These are phyloP conservation scores for Rhogogaster chlorosoma DNA, from an alignment of 2,888 invertebrate genomes.

Conservation along the genomic window DNA sequence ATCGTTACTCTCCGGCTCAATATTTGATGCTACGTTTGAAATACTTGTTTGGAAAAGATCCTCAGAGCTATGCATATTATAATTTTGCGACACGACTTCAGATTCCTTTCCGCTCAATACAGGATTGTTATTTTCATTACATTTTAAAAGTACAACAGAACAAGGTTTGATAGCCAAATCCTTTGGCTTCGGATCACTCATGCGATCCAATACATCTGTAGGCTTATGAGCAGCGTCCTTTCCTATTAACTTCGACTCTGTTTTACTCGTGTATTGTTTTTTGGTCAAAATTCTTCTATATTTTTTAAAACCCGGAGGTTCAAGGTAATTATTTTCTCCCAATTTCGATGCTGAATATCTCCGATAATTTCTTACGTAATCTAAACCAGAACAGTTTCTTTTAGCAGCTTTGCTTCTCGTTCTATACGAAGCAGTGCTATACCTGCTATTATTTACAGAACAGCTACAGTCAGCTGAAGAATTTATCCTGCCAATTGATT, in stretches of 20 bases:
- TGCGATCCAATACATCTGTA: background rate
- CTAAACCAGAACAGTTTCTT: background rate
- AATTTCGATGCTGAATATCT: background rate
- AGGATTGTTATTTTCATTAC: background rate
- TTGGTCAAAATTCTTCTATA: background rate
- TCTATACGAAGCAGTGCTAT: background rate
- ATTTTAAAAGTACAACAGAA: background rate
- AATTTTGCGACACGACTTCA: background rate
- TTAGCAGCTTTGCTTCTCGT: background rate
- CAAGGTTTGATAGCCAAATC: constrained; percentile 22
- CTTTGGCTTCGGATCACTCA: background rate
- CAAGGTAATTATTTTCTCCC: background rate
- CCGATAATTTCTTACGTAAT: background rate
- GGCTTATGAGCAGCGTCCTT: background rate
- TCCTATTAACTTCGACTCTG: background rate
- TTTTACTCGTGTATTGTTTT: background rate
- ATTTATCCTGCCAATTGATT: background rate
- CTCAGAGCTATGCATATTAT: background rate
- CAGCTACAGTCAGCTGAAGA: background rate
- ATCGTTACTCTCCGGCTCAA: background rate
- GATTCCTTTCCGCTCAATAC: background rate
- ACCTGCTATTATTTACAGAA: background rate
- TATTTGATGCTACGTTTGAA: background rate
- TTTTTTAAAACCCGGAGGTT: background rate
- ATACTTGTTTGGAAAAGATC: constrained; percentile 15